phyloP scores from a whole-genome alignment of 2,113 vertebrate species.

The Donacobius atricapilla region DNA sequence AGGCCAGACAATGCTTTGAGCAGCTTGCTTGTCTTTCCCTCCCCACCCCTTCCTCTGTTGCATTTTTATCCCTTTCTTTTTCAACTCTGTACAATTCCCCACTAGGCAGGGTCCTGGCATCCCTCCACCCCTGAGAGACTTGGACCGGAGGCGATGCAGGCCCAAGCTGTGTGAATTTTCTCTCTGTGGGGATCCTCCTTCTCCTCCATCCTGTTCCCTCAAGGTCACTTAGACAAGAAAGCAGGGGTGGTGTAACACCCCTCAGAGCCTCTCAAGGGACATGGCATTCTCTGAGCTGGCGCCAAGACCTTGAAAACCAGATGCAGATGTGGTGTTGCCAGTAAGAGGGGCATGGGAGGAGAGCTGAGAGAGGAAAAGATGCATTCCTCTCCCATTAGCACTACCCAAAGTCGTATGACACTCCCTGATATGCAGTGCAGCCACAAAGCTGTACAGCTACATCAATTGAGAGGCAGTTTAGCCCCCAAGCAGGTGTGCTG shows the following conservation, averaged over 20 bases:
- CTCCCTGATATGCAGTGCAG: fast-evolving
- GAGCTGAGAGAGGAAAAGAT: background rate
- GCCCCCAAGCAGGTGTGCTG: background rate
- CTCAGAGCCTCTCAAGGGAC: background rate
- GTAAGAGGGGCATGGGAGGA: background rate
- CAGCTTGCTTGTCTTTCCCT: background rate
- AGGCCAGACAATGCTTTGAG: conserved; percentile 25
- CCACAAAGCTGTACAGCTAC: background rate
- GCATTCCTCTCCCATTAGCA: background rate
- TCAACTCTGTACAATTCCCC: background rate
- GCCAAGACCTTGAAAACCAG: background rate
- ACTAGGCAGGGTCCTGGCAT: background rate
- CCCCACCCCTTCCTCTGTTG: background rate
- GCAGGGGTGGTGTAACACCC: background rate
- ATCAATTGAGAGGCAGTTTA: fast-evolving
- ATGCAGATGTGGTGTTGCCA: background rate
- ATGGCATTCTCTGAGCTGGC: background rate
- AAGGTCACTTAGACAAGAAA: background rate
- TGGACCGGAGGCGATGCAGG: background rate
- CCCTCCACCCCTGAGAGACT: background rate
- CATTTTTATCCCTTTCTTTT: conserved; percentile 29
- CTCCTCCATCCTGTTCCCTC: background rate
- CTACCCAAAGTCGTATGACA: fast-evolving
- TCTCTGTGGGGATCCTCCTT: background rate
- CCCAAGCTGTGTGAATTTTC: background rate